A percentile compares a stretch with the other conserved stretches of the same genome.
phyloP scores from a whole-genome alignment of 1,140 invertebrate species.

The Drosophila orena region DNA sequence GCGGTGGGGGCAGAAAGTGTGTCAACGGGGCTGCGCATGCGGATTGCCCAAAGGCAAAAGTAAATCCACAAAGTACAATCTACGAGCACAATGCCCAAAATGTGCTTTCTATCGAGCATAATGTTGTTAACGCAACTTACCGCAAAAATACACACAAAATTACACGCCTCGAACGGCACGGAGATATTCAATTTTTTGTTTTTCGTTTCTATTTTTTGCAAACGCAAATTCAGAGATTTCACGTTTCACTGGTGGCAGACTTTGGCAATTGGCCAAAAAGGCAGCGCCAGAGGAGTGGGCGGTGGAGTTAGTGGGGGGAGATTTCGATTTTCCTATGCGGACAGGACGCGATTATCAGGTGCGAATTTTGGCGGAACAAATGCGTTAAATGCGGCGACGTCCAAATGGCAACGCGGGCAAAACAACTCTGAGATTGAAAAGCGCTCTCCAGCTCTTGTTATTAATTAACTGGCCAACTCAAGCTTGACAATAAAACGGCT shows the following conservation, averaged over 20 bases:
- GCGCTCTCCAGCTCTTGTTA: conserved; percentile 63
- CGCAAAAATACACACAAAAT: conserved; percentile 50
- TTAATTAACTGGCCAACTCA: conserved; percentile 79
- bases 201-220: conserved; percentile 12
- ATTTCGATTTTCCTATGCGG: conserved; percentile 13
- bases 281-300: conserved; percentile 10
- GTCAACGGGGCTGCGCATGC: conserved; percentile 75
- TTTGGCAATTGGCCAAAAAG: conserved; percentile 55
- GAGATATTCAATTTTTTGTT: conserved; percentile 25
- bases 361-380: conserved; percentile 14
- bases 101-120: conserved; percentile 43
- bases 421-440: conserved; percentile 63
- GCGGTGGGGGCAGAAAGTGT: conserved; percentile 69
- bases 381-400: conserved; percentile 51
- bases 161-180: conserved; percentile 42
- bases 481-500: conserved; percentile 61
- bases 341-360: conserved; percentile 56
- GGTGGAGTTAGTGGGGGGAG: conserved; percentile 14
- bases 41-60: conserved; percentile 53
- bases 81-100: conserved; percentile 39
- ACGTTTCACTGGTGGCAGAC: conserved; percentile 60
- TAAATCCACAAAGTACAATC: neutral
- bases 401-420: conserved; percentile 67
- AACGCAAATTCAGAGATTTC: conserved; percentile 47
- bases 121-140: conserved; percentile 66